Conservation (phyloP, 2,113 vertebrate species). For the Takifugu flavidus region DNA sequence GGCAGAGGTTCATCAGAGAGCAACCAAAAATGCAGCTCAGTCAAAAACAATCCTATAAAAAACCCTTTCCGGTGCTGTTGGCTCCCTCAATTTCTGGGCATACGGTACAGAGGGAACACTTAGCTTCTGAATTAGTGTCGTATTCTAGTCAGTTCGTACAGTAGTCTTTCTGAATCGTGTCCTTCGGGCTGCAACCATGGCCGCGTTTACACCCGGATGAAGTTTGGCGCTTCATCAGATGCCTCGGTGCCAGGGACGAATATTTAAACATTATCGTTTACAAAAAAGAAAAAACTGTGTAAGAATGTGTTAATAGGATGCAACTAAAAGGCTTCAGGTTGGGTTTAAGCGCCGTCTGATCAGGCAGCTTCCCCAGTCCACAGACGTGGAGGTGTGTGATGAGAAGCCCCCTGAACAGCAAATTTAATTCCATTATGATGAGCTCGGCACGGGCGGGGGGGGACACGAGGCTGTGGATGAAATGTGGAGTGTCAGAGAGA, state of each 20-base stretch:
- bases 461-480: too few species aligned
- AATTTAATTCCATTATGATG: slow-evolving; percentile 12
- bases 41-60: not conserved
- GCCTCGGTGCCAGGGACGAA: slow-evolving; percentile 29
- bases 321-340: slow-evolving; percentile 17
- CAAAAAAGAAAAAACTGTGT: slow-evolving; percentile 18
- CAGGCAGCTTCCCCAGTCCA: slow-evolving; percentile 4
- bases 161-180: too few species aligned
- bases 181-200: not conserved
- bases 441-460: too few species aligned
- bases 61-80: slow-evolving; percentile 16
- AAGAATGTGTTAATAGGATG: slow-evolving; percentile 32
- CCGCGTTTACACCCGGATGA: slow-evolving; percentile 37
- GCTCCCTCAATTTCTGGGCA: slow-evolving; percentile 20
- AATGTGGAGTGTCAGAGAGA: too few species aligned
- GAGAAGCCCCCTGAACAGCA: slow-evolving; percentile 22
- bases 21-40: not conserved
- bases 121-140: slow-evolving; percentile 10
- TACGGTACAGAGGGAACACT: slow-evolving; percentile 13
- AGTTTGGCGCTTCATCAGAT: slow-evolving; percentile 53
- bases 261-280: slow-evolving; percentile 37
- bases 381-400: slow-evolving; percentile 6
- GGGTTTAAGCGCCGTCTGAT: slow-evolving; percentile 2
- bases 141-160: slow-evolving; percentile 11
- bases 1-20: slow-evolving; percentile 12